These are phyloP conservation scores for Lithophane semibrunnea DNA, from an alignment of 2,888 invertebrate genomes.

Conservation along the genomic window DNA sequence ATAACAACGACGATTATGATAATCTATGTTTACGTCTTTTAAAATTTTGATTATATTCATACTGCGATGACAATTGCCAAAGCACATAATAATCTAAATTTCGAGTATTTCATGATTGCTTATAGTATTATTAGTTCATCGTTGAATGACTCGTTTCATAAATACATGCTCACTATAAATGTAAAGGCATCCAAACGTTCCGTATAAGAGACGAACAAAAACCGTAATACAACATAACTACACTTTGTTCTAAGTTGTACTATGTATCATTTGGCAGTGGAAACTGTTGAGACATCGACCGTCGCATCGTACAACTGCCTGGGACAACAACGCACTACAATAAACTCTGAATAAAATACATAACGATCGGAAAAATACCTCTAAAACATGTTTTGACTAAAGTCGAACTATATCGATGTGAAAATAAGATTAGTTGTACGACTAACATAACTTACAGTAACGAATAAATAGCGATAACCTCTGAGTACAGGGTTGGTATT, in stretches of 20 bases:
- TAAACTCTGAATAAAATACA: conserved; percentile 76
- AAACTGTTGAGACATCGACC: conserved; percentile 70
- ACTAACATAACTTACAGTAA: conserved; percentile 77
- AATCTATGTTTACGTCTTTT: conserved; percentile 78
- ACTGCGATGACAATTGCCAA: conserved; percentile 56
- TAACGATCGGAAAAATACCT: conserved; percentile 70
- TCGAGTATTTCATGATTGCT: conserved; percentile 61
- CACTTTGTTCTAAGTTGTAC: conserved; percentile 82
- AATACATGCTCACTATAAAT: conserved; percentile 56
- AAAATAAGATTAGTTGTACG: conserved; percentile 75
- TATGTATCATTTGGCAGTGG: conserved; percentile 87
- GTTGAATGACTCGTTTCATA: conserved; percentile 50
- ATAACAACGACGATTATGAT: conserved; percentile 81
- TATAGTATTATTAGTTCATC: conserved; percentile 44
- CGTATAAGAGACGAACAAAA: conserved; percentile 67
- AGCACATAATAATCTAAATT: conserved; percentile 56
- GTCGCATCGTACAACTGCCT: conserved; percentile 69
- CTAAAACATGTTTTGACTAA: conserved; percentile 67
- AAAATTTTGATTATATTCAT: conserved; percentile 65
- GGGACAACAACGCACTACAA: conserved; percentile 65
- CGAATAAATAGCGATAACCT: conserved; percentile 84
- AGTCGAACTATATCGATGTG: conserved; percentile 72
- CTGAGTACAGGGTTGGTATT: conserved; percentile 73
- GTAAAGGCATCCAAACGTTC: conserved; percentile 74
- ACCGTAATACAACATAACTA: conserved; percentile 71